A percentile compares a stretch with the other conserved stretches of the same genome.
Conservation (phyloP, 2,797 vertebrate genomes). For the Enteromius mattozi region DNA sequence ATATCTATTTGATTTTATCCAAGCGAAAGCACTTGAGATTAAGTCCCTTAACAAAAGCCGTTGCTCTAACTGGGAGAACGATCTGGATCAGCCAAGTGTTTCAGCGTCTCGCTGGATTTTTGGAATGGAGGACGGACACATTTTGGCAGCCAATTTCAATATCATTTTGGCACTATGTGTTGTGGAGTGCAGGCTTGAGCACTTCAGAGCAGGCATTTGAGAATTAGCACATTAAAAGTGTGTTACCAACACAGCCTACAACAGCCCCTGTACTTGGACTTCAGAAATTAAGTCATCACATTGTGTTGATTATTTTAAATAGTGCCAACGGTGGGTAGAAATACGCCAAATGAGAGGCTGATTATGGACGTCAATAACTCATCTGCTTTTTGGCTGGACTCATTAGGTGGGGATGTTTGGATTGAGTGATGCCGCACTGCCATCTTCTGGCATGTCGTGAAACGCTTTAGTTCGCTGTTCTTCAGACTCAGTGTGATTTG, state of each 20-base stretch:
- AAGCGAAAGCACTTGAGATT: constrained; percentile 47
- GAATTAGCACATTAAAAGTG: constrained; percentile 66
- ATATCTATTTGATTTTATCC: constrained; percentile 56
- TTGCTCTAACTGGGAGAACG: constrained; percentile 47
- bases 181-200: constrained; percentile 57
- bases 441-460: constrained; percentile 75
- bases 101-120: constrained; percentile 49
- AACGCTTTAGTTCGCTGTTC: constrained; percentile 48
- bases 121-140: constrained; percentile 48
- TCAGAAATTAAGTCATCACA: constrained; percentile 63
- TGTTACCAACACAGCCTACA: constrained; percentile 64
- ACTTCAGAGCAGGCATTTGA: constrained; percentile 63
- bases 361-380: constrained; percentile 70
- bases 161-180: constrained; percentile 60
- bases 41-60: constrained; percentile 53
- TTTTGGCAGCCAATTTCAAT: constrained; percentile 63
- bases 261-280: constrained; percentile 62
- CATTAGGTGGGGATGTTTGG: constrained; percentile 52
- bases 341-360: constrained; percentile 65
- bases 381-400: constrained; percentile 69
- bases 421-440: constrained; percentile 79
- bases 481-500: constrained; percentile 27
- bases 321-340: constrained; percentile 60
- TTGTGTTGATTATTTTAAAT: constrained; percentile 66
- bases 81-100: constrained; percentile 52